Base-by-base conservation (phyloP, 2,797 vertebrate genomes). In the Knipowitschia caucasica region DNA sequence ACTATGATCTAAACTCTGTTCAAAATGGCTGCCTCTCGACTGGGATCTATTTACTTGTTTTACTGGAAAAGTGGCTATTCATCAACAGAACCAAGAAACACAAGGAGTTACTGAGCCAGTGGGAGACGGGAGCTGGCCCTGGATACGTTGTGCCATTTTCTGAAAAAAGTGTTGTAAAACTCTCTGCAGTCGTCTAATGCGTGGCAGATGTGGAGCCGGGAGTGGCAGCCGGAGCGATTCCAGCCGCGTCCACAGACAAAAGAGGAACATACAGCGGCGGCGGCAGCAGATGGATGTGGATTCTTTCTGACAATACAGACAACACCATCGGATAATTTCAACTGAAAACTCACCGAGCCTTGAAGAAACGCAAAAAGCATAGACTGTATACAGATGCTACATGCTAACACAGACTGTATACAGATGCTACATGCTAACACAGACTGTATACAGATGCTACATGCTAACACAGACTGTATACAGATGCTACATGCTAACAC, bases 151-250 rank as follows among this genome's bases (percentile, higher is more conserved):
- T 3, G 12, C 55, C n/a, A 54, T 56, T 47, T 36, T 17, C 52
- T 62, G 56, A 63, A 43, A 43, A 46, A 53, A 71, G 47, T 36
- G 43, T 45, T 51, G 49, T 67, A 57, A 56, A 69, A 73, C 63
- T 44, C 64, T 68, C 54, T 26, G 24, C 3, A 10, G 55, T 18
- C 59, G 61, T 67, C 65, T 73, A 64, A 74, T 21, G 38, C 56
- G 63, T 57, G 66, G 65, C 69, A 73, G 69, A 75, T 8, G 35
- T 67, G 64, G 56, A 34, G 63, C 71, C 67, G 50, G 43, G 53
- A 55, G 36, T 62, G 42, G 52, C 58, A 61, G 74, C 74, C 71
- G 64, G 59, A 76, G 57, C 53, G 63, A 80, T 79, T 73, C 73
- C 18, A 49, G 30, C 29, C 11, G 46, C 18, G n/a, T n/a, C 9